These are phyloP conservation scores for Calyptomena viridis DNA, from an alignment of 2,113 vertebrate genomes.

Conservation along the genomic window DNA sequence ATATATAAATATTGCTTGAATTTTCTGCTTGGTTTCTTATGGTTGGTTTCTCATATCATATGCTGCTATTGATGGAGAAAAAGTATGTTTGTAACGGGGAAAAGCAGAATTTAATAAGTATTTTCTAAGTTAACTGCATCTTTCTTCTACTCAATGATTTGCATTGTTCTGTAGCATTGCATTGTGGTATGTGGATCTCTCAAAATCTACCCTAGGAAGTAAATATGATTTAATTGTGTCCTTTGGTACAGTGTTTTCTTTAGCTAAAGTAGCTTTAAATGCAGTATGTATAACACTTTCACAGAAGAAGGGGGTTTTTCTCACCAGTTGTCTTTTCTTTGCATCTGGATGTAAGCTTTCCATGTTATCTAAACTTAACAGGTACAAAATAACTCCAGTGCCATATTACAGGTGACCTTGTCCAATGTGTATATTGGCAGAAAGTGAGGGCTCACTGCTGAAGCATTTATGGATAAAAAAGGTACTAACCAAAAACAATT, in stretches of 20 bases:
- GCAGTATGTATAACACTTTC: background rate
- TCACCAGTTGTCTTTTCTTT: background rate
- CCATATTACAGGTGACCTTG: background rate
- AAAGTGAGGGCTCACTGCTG: background rate
- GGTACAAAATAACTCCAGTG: background rate
- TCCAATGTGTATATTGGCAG: background rate
- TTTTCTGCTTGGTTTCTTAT: background rate
- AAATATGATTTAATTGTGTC: background rate
- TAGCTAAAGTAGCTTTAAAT: background rate
- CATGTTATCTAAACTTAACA: background rate
- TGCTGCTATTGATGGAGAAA: background rate
- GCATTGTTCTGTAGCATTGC: background rate
- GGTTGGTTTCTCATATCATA: background rate
- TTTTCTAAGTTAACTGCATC: background rate
- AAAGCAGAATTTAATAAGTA: background rate
- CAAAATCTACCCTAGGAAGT: background rate
- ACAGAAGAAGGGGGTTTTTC: background rate
- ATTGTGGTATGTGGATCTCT: background rate
- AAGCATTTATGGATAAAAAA: background rate
- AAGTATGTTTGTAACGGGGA: background rate
- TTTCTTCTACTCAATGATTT: background rate
- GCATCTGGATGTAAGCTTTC: background rate
- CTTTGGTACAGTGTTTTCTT: background rate
- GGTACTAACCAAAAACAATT: background rate
- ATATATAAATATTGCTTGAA: background rate